Percentiles rank a stretch among this genome's conserved stretches.
Conservation (phyloP, 2,113 vertebrate genomes). For the Prinia subflava region DNA sequence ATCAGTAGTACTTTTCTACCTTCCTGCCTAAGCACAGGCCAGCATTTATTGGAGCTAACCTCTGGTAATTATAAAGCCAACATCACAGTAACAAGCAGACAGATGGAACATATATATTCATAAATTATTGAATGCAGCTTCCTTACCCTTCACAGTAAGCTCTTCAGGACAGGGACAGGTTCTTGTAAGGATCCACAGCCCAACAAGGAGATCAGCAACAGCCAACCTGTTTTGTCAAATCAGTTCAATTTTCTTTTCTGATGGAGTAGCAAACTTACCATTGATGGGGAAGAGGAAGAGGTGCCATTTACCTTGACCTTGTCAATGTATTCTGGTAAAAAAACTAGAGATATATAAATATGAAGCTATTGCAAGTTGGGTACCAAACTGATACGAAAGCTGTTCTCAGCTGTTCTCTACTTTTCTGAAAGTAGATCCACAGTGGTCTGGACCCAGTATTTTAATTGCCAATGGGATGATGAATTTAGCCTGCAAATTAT, state of each 20-base stretch:
- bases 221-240: background rate
- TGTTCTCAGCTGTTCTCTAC: background rate
- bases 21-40: background rate
- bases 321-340: background rate
- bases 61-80: background rate
- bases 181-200: background rate
- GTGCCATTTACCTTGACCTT: background rate
- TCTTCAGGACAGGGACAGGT: background rate
- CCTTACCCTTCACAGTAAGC: background rate
- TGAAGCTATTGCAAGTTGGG: background rate
- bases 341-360: background rate
- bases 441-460: background rate
- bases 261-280: background rate
- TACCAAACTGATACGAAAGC: background rate
- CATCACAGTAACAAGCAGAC: background rate
- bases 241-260: background rate
- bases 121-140: slow-evolving; percentile 24
- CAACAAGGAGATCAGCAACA: background rate
- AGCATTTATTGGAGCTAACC: background rate
- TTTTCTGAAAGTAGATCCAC: background rate
- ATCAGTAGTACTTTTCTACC: background rate
- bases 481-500: background rate
- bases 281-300: background rate
- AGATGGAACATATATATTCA: slow-evolving; percentile 5
- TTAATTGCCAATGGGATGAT: background rate